These are phyloP conservation scores for Pteronura brasiliensis DNA, from an alignment of 2,113 vertebrate genomes.

Conservation along the genomic window DNA sequence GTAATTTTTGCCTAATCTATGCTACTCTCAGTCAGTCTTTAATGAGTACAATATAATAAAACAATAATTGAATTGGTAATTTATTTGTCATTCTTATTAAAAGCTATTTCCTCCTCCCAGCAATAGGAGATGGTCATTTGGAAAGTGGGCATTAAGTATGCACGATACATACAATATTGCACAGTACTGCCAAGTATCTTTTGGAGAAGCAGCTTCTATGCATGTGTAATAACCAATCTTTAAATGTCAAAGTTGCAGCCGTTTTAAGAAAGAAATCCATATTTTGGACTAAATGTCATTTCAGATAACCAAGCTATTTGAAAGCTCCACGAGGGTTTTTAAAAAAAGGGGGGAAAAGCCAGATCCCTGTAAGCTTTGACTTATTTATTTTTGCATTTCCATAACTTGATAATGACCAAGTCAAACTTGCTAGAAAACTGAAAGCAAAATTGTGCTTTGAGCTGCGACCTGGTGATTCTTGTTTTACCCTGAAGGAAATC, in stretches of 20 bases:
- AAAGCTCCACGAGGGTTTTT: conserved; percentile 21
- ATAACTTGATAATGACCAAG: conserved; percentile 59
- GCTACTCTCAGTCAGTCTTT: conserved; percentile 56
- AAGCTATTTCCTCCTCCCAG: conserved; percentile 45
- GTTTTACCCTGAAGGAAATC: conserved; percentile 53
- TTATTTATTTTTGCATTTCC: conserved; percentile 65
- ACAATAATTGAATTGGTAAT: conserved; percentile 63
- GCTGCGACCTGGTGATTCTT: conserved; percentile 38
- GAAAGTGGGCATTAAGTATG: conserved; percentile 55
- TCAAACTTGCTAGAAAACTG: conserved; percentile 63
- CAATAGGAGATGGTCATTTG: conserved; percentile 44
- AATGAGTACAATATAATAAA: conserved; percentile 65
- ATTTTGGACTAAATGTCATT: conserved; percentile 73
- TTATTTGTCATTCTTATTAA: conserved; percentile 66
- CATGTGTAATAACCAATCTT: conserved; percentile 70
- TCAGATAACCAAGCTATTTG: conserved; percentile 61
- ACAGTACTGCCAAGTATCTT: conserved; percentile 44
- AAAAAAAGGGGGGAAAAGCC: neutral
- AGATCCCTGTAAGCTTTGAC: conserved; percentile 45
- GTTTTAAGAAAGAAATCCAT: conserved; percentile 73
- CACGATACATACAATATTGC: neutral
- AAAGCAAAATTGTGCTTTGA: conserved; percentile 53
- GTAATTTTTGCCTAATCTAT: conserved; percentile 58
- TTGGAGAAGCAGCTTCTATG: conserved; percentile 56
- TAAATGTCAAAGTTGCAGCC: conserved; percentile 70